Percentiles rank a stretch among this genome's conserved stretches.
Conservation (phyloP, 2,888 invertebrate species). For the Charanyca ferruginea region DNA sequence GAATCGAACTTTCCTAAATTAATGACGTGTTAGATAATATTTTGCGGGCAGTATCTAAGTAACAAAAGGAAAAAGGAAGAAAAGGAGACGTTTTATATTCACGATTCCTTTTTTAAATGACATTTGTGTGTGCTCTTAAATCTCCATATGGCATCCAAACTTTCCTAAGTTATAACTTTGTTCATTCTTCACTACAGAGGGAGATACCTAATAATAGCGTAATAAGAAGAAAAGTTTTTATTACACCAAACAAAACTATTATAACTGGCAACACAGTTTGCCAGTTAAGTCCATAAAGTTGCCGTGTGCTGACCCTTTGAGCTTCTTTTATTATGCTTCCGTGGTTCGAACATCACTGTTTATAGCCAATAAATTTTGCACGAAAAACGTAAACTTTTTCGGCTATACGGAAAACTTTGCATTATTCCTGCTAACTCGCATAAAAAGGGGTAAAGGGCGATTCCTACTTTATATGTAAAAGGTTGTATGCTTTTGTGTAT, state of each 20-base stretch:
- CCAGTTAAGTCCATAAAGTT: conserved; percentile 79
- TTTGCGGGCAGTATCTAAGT: too few relatives aligned
- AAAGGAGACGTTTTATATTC: background rate
- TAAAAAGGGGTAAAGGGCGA: conserved; percentile 61
- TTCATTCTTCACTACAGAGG: conserved; percentile 33
- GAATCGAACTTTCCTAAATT: too few relatives aligned
- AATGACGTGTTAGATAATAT: too few relatives aligned
- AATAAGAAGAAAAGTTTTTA: conserved; percentile 68
- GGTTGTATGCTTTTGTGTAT: conserved; percentile 47
- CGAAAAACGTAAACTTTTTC: conserved; percentile 77
- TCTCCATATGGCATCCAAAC: conserved; percentile 26
- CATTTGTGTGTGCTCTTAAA: conserved; percentile 1
- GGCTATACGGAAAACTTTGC: conserved; percentile 71
- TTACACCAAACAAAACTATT: conserved; percentile 63
- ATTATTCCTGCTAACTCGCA: conserved; percentile 63
- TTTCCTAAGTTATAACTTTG: conserved; percentile 38
- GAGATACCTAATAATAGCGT: conserved; percentile 58
- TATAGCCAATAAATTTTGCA: conserved; percentile 82
- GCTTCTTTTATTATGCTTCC: conserved; percentile 77
- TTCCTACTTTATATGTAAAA: conserved; percentile 65
- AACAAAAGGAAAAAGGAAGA: too few relatives aligned
- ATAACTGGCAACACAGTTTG: conserved; percentile 70
- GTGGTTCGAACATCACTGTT: conserved; percentile 78
- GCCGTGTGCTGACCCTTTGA: conserved; percentile 74
- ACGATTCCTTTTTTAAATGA: conserved; percentile 3